A percentile compares a stretch with the other conserved stretches of the same genome.
These are phyloP conservation scores for Pygmarrhopalites habei DNA, from an alignment of 1,140 invertebrate genomes.

Conservation along the genomic window DNA sequence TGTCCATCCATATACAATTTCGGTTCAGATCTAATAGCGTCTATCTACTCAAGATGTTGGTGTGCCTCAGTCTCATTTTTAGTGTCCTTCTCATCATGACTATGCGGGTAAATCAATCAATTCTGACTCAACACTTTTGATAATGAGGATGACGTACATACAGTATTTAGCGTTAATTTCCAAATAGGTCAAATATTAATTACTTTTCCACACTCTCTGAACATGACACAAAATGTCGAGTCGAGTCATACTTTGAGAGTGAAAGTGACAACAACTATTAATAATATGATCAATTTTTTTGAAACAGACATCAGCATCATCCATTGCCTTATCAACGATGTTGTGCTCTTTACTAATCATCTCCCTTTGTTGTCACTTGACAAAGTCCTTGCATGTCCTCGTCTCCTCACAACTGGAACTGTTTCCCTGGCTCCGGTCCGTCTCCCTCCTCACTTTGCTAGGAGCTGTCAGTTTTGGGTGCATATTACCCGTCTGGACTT, in stretches of 20 bases:
- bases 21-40: conserved; percentile 9
- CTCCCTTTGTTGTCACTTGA: conserved; percentile 27
- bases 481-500: conserved; percentile 30
- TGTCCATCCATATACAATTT: conserved; percentile 17
- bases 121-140: background rate
- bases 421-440: conserved; percentile 33
- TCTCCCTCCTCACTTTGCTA: conserved; percentile 24
- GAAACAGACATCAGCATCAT: no score
- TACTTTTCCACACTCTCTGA: background rate
- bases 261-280: background rate
- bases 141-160: background rate
- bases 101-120: conserved; percentile 18
- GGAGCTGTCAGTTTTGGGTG: conserved; percentile 22
- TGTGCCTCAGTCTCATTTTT: conserved; percentile 25
- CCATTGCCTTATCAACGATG: conserved; percentile 20
- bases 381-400: conserved; percentile 26
- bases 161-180: background rate
- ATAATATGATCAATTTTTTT: no score
- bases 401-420: conserved; percentile 20
- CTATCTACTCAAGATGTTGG: conserved; percentile 23
- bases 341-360: conserved; percentile 27
- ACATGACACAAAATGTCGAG: background rate
- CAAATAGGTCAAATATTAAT: background rate
- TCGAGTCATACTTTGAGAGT: background rate
- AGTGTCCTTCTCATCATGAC: conserved; percentile 25